phyloP scores from a whole-genome alignment of 2,113 vertebrate species.

The Parotia lawesii region DNA sequence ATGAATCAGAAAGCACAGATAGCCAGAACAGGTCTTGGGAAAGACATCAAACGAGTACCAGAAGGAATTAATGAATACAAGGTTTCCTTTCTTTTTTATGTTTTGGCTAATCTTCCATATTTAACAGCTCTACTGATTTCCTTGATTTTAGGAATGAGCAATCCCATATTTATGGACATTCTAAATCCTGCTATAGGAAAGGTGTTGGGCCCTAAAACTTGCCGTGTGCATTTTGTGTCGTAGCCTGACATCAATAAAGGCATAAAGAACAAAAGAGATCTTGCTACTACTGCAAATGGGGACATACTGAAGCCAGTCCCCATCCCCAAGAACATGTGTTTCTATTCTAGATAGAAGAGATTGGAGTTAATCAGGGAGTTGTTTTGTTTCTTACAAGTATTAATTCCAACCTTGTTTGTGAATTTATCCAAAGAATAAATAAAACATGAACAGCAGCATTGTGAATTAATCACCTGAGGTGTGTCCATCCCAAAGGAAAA shows the following conservation, averaged over 20 bases:
- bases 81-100: background rate
- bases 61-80: background rate
- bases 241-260: slow-evolving; percentile 52
- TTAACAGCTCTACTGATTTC: slow-evolving; percentile 52
- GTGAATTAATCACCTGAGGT: background rate
- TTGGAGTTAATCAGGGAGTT: background rate
- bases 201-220: slow-evolving; percentile 37
- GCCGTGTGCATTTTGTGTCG: slow-evolving; percentile 14
- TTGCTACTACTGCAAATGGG: background rate
- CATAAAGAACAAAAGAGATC: slow-evolving; percentile 48
- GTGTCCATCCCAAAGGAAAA: background rate
- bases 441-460: background rate
- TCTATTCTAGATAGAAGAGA: background rate
- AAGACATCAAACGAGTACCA: slow-evolving; percentile 28
- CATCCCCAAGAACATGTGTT: background rate
- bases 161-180: slow-evolving; percentile 6
- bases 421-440: background rate
- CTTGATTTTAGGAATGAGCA: background rate
- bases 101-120: slow-evolving; percentile 39
- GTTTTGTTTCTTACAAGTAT: background rate
- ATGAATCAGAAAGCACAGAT: slow-evolving; percentile 10
- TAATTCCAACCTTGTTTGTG: background rate
- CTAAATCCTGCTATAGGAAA: slow-evolving; percentile 32
- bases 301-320: background rate
- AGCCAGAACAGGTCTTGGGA: background rate